These are phyloP conservation scores for Karalla daura DNA, from an alignment of 2,797 vertebrate genomes.

Conservation along the genomic window DNA sequence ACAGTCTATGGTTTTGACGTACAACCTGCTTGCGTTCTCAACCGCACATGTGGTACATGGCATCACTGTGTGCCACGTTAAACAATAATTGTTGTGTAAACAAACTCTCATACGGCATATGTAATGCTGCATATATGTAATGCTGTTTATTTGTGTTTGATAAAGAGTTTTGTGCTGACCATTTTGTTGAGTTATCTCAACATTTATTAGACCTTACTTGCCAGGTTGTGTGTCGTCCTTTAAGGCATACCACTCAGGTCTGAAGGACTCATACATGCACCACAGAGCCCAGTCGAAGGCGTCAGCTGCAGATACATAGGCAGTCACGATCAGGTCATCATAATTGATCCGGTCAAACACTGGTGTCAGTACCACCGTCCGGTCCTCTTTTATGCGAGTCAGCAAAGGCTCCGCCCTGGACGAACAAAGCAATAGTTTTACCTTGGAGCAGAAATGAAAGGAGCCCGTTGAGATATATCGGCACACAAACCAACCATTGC, in stretches of 20 bases:
- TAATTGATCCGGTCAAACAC: conserved; percentile 84
- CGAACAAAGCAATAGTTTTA: neutral
- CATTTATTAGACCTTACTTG: conserved; percentile 73
- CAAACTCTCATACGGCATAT: too few species aligned
- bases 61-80: too few species aligned
- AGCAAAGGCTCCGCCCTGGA: conserved; percentile 86
- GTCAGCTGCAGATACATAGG: conserved; percentile 48
- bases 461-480: too few species aligned
- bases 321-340: conserved; percentile 71
- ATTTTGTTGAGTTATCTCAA: neutral
- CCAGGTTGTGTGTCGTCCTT: conserved; percentile 79
- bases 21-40: too few species aligned
- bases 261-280: conserved; percentile 81
- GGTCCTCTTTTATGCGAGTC: conserved; percentile 84
- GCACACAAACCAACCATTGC: conserved; percentile 68
- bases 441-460: neutral
- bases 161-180: too few species aligned
- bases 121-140: too few species aligned
- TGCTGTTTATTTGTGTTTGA: too few species aligned
- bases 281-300: conserved; percentile 87
- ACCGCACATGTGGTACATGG: too few species aligned
- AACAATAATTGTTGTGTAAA: too few species aligned
- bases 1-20: too few species aligned
- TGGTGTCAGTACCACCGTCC: conserved; percentile 78
- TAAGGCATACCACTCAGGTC: conserved; percentile 76